Evolutionary conservation across 2,888 invertebrate species (phyloP).

Genomic region (Crioceris asparagi): DNA sequence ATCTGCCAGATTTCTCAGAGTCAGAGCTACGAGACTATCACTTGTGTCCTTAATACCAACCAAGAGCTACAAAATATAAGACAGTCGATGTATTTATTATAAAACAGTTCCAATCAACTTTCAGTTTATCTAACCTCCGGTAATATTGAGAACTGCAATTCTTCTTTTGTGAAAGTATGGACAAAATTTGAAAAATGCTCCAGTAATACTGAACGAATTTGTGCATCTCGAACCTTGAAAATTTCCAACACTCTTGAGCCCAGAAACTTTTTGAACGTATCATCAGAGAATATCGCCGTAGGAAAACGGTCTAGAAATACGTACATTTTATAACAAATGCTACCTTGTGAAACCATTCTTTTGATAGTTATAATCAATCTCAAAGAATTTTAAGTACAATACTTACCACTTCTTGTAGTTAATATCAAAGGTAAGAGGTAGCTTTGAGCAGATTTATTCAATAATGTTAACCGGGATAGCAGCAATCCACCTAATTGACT

Average conservation of each 20-base stretch:
- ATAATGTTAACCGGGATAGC: constrained; percentile 72
- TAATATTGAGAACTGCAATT: constrained; percentile 64
- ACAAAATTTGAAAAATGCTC: constrained; percentile 69
- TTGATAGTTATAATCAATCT: no score
- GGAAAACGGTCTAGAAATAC: no score
- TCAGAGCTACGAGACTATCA: constrained; percentile 71
- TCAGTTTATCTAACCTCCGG: constrained; percentile 55
- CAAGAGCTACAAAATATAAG: constrained; percentile 45
- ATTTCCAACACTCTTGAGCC: constrained; percentile 68
- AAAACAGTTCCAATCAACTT: not conserved
- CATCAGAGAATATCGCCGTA: constrained; percentile 57
- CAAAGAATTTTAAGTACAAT: no score
- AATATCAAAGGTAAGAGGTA: constrained; percentile 61
- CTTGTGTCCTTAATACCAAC: constrained; percentile 81
- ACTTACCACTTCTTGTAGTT: constrained; percentile 52
- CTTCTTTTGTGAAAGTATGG: constrained; percentile 61
- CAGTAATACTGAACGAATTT: constrained; percentile 68
- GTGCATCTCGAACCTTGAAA: constrained; percentile 76
- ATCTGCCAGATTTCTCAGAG: constrained; percentile 70
- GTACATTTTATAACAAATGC: no score
- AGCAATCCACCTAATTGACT: constrained; percentile 67
- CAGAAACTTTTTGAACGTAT: constrained; percentile 60
- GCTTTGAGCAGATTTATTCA: constrained; percentile 69
- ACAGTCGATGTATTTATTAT: not conserved
- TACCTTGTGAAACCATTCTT: no score